Evolutionary conservation across 2,113 vertebrate genomes (phyloP).

Genomic region (Cephalopterus ornatus): DNA sequence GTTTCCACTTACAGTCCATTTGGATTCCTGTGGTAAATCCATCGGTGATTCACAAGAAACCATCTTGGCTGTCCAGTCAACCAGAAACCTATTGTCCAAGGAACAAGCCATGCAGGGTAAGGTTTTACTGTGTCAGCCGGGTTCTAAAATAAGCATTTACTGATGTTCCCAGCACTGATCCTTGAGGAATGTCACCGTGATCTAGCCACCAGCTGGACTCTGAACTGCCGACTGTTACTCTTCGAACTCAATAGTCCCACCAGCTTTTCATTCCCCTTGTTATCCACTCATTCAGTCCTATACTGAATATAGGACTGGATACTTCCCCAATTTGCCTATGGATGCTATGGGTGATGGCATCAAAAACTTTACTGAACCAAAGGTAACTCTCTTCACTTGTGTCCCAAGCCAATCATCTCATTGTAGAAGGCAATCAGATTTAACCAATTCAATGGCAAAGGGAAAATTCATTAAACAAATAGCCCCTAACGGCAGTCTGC

Average conservation of each 20-base stretch:
- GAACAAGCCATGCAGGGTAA: fast-evolving
- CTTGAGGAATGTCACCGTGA: neutral
- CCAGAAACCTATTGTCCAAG: neutral
- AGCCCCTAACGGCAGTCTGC: neutral
- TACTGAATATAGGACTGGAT: neutral
- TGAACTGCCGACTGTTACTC: neutral
- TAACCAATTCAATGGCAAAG: neutral
- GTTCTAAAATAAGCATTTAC: neutral
- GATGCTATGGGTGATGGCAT: neutral
- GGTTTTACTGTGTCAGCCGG: neutral
- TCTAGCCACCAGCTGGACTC: neutral
- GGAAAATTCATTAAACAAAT: neutral
- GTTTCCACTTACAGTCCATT: neutral
- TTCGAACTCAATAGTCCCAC: neutral
- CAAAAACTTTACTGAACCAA: neutral
- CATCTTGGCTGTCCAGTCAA: neutral
- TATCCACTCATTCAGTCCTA: neutral
- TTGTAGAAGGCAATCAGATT: neutral
- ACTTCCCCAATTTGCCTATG: neutral
- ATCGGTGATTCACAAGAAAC: neutral
- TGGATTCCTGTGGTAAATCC: neutral
- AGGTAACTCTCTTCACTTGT: neutral
- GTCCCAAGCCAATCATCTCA: neutral
- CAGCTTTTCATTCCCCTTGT: neutral
- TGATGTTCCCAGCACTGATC: neutral